phyloP scores from a whole-genome alignment of 2,113 vertebrate genomes.

The Zosterops lateralis region DNA sequence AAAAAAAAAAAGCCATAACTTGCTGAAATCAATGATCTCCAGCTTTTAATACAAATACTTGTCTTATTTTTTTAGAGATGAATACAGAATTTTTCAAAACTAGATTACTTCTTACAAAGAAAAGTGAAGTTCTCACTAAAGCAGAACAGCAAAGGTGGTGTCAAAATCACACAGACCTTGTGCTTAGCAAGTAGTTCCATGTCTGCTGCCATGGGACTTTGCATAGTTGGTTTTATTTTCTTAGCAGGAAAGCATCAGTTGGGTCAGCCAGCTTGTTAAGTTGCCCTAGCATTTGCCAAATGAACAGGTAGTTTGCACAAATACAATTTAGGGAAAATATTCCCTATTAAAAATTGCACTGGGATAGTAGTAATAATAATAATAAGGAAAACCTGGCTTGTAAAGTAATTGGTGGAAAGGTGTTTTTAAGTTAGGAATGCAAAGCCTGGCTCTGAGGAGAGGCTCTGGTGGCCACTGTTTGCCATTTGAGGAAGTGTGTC shows the following conservation, averaged over 20 bases:
- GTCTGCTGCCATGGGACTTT: not conserved
- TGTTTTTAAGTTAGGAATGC: not conserved
- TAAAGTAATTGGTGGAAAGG: not conserved
- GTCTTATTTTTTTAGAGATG: slow-evolving; percentile 71
- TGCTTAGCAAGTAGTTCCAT: not conserved
- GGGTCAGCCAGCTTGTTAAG: not conserved
- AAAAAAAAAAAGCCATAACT: slow-evolving; percentile 82
- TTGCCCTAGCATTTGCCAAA: slow-evolving; percentile 56
- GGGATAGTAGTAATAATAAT: not conserved
- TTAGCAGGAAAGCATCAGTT: slow-evolving; percentile 5
- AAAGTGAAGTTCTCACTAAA: not conserved
- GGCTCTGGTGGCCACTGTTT: not conserved
- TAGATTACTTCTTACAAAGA: slow-evolving; percentile 46
- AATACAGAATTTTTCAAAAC: slow-evolving; percentile 54
- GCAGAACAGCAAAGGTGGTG: not conserved
- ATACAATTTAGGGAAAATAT: not conserved
- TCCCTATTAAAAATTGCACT: not conserved
- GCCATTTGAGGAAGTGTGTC: not conserved
- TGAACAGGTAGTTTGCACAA: slow-evolving; percentile 47
- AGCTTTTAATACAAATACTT: slow-evolving; percentile 74
- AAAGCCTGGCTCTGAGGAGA: not conserved
- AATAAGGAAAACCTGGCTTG: not conserved
- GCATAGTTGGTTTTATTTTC: slow-evolving; percentile 35
- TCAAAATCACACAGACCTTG: slow-evolving; percentile 24
- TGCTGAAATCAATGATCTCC: slow-evolving; percentile 73